Percentiles rank a stretch among this genome's conserved stretches.
phyloP scores from a whole-genome alignment of 2,888 invertebrate genomes.

The Pyrocoelia pectoralis region DNA sequence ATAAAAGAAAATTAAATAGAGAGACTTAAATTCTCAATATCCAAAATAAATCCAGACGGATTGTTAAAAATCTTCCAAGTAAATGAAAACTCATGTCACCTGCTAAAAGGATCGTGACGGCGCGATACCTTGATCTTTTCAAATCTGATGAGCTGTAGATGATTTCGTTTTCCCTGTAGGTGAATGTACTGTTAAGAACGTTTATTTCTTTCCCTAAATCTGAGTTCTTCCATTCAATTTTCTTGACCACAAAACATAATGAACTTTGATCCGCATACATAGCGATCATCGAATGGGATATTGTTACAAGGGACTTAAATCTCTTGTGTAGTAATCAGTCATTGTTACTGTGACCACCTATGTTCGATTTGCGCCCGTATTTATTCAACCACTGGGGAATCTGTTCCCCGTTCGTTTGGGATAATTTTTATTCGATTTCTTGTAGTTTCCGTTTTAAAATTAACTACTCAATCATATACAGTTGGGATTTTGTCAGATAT shows the following conservation, averaged over 20 bases:
- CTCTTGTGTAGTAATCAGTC: slow-evolving; percentile 42
- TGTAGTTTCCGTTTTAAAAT: neutral
- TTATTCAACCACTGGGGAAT: slow-evolving; percentile 30
- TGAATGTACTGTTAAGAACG: slow-evolving; percentile 15
- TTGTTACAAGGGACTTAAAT: slow-evolving; percentile 30
- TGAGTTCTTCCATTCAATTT: slow-evolving; percentile 15
- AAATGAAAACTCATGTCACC: slow-evolving; percentile 30
- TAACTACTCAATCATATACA: slow-evolving; percentile 22
- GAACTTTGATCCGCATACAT: slow-evolving; percentile 25
- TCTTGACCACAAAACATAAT: slow-evolving; percentile 15
- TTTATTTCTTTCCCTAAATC: slow-evolving; percentile 8
- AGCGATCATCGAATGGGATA: slow-evolving; percentile 19
- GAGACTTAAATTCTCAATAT: slow-evolving; percentile 20
- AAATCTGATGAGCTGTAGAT: slow-evolving; percentile 38
- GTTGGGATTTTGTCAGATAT: slow-evolving; percentile 20
- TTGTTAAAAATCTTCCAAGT: slow-evolving; percentile 28
- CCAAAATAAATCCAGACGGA: slow-evolving; percentile 29
- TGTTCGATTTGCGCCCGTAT: slow-evolving; percentile 52
- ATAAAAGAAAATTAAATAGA: slow-evolving; percentile 13
- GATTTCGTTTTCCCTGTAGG: slow-evolving; percentile 26
- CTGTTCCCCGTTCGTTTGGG: slow-evolving; percentile 6
- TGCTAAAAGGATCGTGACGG: slow-evolving; percentile 28
- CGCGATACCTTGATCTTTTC: slow-evolving; percentile 37
- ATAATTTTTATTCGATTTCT: slow-evolving; percentile 19
- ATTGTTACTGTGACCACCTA: slow-evolving; percentile 47